Evolutionary conservation across 1,140 invertebrate species (phyloP).

Genomic region (Drosophila seguyi): DNA sequence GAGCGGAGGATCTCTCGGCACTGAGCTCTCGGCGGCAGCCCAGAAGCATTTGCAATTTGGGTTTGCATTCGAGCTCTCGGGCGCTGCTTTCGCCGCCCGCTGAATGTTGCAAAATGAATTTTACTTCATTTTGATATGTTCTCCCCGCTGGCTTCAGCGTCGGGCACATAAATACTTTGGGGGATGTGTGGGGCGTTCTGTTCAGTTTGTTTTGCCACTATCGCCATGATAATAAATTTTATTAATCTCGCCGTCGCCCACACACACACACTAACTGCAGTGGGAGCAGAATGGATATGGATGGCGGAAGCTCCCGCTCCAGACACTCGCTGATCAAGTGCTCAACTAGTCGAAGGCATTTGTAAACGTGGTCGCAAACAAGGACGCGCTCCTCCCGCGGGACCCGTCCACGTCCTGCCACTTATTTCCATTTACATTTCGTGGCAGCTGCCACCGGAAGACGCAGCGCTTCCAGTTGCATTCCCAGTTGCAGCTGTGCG

Average conservation of each 20-base stretch:
- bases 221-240: slow-evolving; percentile 83
- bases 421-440: slow-evolving; percentile 69
- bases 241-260: slow-evolving; percentile 75
- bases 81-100: slow-evolving; percentile 25
- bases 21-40: slow-evolving; percentile 48
- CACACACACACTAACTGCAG: slow-evolving; percentile 23
- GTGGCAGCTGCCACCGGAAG: slow-evolving; percentile 43
- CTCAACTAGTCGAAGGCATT: slow-evolving; percentile 65
- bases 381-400: slow-evolving; percentile 8
- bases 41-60: slow-evolving; percentile 74
- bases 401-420: slow-evolving; percentile 30
- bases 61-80: slow-evolving; percentile 42
- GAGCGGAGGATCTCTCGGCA: slow-evolving; percentile 44
- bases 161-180: slow-evolving; percentile 66
- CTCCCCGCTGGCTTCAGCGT: slow-evolving; percentile 67
- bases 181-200: slow-evolving; percentile 58
- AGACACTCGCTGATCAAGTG: slow-evolving; percentile 56
- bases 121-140: slow-evolving; percentile 84
- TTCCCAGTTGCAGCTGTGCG: slow-evolving; percentile 5
- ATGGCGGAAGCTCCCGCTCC: slow-evolving; percentile 12
- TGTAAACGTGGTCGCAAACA: slow-evolving; percentile 53
- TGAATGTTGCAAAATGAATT: slow-evolving; percentile 78
- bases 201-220: slow-evolving; percentile 69
- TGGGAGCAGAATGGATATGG: slow-evolving; percentile 28
- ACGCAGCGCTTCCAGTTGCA: slow-evolving; percentile 12